Evolutionary conservation across 2,113 vertebrate species (phyloP), one percentile per base, ranked within the genome.

Genomic region (Raja brachyura): DNA sequence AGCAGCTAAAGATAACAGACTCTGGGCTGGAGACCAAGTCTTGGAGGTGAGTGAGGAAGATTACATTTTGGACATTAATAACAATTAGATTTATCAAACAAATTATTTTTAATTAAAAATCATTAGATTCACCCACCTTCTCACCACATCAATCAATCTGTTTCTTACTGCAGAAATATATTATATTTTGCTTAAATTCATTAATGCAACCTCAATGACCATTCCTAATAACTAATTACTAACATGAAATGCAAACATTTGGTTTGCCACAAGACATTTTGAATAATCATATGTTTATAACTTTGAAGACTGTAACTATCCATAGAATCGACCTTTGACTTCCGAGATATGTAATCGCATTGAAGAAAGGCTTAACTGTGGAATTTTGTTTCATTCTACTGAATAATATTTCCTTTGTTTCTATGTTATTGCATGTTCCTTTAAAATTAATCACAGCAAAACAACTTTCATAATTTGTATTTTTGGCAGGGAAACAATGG

Each of bases 21-120:
- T 99, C 39, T 99, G 98, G 98, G 97, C 98, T 0, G 98, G 98
- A 48, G 98, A 99, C 94, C 98, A 99, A 94, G 98, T 99, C 93
- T 95, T 99, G 22, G 98, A 99, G 98, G 99, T 99, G 95, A 95
- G 93, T 92, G 20, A 16, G 48, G 18, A 66, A 22, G 66, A 33
- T 25, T 73, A 48, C 28, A 48, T 48, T 92, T 74, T 92, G 33
- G 31, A 73, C 31, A 73, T 22, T 56, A n/a, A 4, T 13, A 22
- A 11, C 81, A 85, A 83, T 83, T 79, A 48, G 6, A 33, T 79
- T 18, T 4, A 79, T 20, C 7, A 48, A 48, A 22, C 48, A 4
- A 33, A 18, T 83, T 59, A 22, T 10, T 85, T 85, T 85, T n/a
- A 25, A 28, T 10, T 16, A 10, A 68, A 11, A 68, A 20, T 4